Conservation (phyloP, 2,888 invertebrate species). For the Strigamia maritima region DNA sequence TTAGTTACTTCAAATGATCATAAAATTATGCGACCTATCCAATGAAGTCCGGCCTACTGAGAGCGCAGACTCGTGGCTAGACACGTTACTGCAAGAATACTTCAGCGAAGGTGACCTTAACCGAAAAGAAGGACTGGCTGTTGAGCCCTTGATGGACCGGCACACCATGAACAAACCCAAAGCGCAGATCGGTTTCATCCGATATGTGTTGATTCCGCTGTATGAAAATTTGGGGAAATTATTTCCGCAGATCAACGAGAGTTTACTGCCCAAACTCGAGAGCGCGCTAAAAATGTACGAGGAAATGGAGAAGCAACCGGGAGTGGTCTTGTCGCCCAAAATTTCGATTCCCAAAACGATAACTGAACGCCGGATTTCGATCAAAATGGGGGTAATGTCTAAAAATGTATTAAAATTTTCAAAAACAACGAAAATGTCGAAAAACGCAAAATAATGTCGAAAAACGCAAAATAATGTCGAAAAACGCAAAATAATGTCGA, state of each 20-base stretch:
- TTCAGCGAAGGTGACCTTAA: conserved; percentile 77
- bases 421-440: no score
- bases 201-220: conserved; percentile 72
- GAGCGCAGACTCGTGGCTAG: conserved; percentile 78
- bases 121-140: conserved; percentile 74
- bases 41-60: conserved; percentile 79
- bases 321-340: no score
- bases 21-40: conserved; percentile 79
- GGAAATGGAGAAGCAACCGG: background rate
- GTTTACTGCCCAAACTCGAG: background rate
- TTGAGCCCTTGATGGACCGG: conserved; percentile 81
- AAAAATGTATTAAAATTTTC: no score
- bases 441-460: no score
- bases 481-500: no score
- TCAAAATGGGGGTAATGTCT: no score
- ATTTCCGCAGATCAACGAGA: conserved; percentile 54
- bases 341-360: no score
- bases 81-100: conserved; percentile 68
- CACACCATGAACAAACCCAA: conserved; percentile 80
- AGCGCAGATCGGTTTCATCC: conserved; percentile 69
- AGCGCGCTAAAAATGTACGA: background rate
- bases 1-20: conserved; percentile 57
- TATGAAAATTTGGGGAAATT: conserved; percentile 74
- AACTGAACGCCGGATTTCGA: no score
- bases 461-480: no score